These are phyloP conservation scores for Seriola aureovittata DNA, from an alignment of 2,113 vertebrate species.

Conservation along the genomic window DNA sequence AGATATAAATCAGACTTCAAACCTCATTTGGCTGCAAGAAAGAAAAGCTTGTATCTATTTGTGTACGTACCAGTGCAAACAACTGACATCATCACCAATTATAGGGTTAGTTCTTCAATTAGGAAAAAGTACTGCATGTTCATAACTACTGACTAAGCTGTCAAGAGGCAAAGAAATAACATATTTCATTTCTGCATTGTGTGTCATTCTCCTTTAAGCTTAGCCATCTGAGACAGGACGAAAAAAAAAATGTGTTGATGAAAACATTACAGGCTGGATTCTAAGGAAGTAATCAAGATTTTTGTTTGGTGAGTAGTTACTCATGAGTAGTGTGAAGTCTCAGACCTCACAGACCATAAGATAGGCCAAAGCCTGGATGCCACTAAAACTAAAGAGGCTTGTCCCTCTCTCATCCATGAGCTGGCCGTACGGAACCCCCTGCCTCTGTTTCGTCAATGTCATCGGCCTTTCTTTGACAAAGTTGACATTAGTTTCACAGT, in stretches of 20 bases:
- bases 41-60: not conserved
- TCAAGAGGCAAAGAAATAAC: not conserved
- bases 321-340: not conserved
- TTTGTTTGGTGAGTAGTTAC: not conserved
- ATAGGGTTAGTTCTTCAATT: too few relatives aligned
- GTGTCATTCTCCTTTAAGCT: conserved; percentile 1
- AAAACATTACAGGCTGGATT: not conserved
- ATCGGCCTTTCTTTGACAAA: conserved; percentile 9
- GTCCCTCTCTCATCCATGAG: conserved; percentile 15
- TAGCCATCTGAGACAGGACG: not conserved
- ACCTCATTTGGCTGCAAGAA: not conserved
- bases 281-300: conserved; percentile 11
- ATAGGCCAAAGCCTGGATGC: not conserved
- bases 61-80: too few relatives aligned
- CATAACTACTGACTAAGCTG: not conserved
- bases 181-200: not conserved
- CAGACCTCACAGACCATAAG: conserved; percentile 3
- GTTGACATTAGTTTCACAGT: conserved; percentile 28
- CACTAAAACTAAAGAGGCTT: not conserved
- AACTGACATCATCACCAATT: not conserved
- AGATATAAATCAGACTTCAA: not conserved
- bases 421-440: not conserved
- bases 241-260: not conserved
- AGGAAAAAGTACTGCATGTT: not conserved
- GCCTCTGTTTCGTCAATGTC: not conserved